Evolutionary conservation across 1,140 invertebrate species (phyloP).

Genomic region (Zaprionus vittiger): DNA sequence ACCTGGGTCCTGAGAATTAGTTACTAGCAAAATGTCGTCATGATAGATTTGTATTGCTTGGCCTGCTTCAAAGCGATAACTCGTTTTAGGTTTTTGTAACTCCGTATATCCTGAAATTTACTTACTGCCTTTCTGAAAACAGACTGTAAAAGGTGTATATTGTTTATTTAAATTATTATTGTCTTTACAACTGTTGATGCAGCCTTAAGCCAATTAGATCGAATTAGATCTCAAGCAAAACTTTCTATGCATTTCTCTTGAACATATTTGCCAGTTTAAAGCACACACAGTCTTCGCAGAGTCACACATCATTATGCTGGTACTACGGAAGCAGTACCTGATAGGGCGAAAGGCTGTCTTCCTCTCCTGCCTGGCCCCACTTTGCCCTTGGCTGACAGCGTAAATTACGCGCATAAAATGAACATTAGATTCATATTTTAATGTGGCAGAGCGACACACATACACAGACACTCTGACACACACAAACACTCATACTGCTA

Average conservation of each 20-base stretch:
- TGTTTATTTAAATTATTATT: too few relatives aligned
- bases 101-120: too few relatives aligned
- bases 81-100: neutral
- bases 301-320: constrained; percentile 25
- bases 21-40: neutral
- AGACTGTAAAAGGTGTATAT: too few relatives aligned
- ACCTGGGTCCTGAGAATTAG: neutral
- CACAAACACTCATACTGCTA: neutral
- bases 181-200: too few relatives aligned
- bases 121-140: too few relatives aligned
- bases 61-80: neutral
- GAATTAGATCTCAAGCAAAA: too few relatives aligned
- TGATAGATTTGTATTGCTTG: too few relatives aligned
- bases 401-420: constrained; percentile 83
- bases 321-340: neutral
- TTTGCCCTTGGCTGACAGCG: constrained; percentile 57
- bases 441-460: constrained; percentile 44
- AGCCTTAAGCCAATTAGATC: too few relatives aligned
- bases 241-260: neutral
- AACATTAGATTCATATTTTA: constrained; percentile 83
- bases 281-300: neutral
- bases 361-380: neutral
- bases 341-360: neutral
- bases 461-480: constrained; percentile 11
- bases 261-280: neutral